phyloP scores from a whole-genome alignment of 2,113 vertebrate genomes.

The Daphoenositta chrysoptera region DNA sequence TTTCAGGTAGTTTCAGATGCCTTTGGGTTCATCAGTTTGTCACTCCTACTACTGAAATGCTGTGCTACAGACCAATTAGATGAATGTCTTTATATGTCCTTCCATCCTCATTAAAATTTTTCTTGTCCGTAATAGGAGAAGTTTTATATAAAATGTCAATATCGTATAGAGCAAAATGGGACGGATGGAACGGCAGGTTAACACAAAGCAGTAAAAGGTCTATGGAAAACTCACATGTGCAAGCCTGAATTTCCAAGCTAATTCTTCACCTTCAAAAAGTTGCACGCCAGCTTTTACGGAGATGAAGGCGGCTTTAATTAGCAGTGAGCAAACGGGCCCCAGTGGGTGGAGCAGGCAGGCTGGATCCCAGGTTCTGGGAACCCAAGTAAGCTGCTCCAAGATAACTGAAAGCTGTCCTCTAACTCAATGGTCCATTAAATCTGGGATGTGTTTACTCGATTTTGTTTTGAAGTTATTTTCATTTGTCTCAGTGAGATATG shows the following conservation, averaged over 20 bases:
- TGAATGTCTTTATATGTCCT: background rate
- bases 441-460: background rate
- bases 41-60: background rate
- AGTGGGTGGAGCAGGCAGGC: background rate
- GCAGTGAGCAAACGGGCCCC: background rate
- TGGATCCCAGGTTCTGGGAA: background rate
- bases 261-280: background rate
- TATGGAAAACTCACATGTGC: background rate
- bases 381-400: background rate
- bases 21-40: background rate
- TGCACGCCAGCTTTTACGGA: background rate
- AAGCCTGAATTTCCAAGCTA: background rate
- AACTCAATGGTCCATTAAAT: background rate
- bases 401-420: background rate
- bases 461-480: background rate
- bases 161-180: background rate
- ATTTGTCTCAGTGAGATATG: background rate
- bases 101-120: background rate
- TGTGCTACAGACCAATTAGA: background rate
- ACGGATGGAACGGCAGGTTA: background rate
- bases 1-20: background rate
- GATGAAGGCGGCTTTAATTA: background rate
- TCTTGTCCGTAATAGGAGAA: background rate
- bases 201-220: background rate
- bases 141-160: background rate